Percentiles rank a stretch among this genome's conserved stretches.
Evolutionary conservation across 2,113 vertebrate genomes (phyloP).

Genomic region (Cavia porcellus): DNA sequence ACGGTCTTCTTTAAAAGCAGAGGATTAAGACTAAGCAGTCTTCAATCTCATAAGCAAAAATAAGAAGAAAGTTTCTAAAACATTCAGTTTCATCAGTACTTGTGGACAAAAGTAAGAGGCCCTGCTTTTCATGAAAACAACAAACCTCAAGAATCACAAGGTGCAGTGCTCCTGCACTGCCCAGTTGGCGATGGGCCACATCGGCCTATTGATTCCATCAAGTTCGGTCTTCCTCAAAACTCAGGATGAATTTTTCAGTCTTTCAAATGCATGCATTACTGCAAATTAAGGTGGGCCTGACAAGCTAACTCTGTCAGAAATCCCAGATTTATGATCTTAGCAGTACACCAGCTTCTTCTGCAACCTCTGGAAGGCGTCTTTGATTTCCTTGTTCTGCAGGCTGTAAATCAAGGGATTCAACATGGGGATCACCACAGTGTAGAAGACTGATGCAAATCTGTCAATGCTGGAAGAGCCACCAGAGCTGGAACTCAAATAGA

Average conservation of each 20-base stretch:
- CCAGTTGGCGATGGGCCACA: fast-evolving
- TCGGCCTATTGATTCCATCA: not conserved
- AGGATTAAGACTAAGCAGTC: not conserved
- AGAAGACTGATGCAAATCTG: slow-evolving; percentile 67
- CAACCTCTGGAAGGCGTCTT: slow-evolving; percentile 49
- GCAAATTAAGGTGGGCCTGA: not conserved
- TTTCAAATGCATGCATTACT: not conserved
- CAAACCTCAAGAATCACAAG: not conserved
- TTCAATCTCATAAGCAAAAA: not conserved
- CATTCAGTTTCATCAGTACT: not conserved
- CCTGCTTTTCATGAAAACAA: not conserved
- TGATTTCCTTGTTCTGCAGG: slow-evolving; percentile 68
- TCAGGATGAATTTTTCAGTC: not conserved
- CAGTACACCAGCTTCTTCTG: not conserved
- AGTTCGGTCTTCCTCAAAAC: not conserved
- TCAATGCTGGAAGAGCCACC: slow-evolving; percentile 53
- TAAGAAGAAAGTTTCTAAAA: not conserved
- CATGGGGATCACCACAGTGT: slow-evolving; percentile 62
- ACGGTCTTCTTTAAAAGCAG: not conserved
- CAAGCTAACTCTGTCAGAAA: not conserved
- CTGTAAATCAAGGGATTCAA: slow-evolving; percentile 67
- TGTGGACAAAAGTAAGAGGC: not conserved
- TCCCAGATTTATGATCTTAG: not conserved
- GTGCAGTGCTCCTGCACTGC: not conserved
- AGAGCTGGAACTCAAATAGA: slow-evolving; percentile 66